Evolutionary conservation across 1,140 invertebrate species (phyloP), one percentile per base, ranked within the genome.

Genomic region (Pachyrhynchus sulphureomaculatus): DNA sequence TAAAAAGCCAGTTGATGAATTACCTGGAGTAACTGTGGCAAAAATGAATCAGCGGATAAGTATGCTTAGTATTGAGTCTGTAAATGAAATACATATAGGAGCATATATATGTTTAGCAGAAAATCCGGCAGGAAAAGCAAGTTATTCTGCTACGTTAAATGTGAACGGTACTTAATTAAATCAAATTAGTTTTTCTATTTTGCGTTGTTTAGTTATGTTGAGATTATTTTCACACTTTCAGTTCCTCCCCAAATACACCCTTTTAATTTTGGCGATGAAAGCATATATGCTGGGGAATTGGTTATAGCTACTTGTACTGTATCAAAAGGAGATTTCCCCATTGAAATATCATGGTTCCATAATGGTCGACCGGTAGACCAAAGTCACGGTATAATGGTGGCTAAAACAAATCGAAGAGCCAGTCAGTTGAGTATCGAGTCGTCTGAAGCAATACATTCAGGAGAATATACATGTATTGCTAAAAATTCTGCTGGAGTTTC

Each of bases 81-180:
- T 62, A 2, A 48, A 65, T 17, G 69, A 67, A 18, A 44, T 61
- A 0, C 87, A 90, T 72, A 80, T 83, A 13, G 88, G 88, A 34
- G 82, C 85, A 47, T 90, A 87, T 72, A 84, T 85, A 53, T 90
- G 88, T 66, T 80, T 83, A 52, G 91, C 89, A 15, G 85, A 81
- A 67, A 94, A 94, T 76, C 76, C 80, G 33, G 90, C 89, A 26
- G 90, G 90, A 51, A 52, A 41, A 33, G 5, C 36, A 13, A 54
- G 47, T 29, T 59, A 62, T 34, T 65, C 59, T n/a, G 17, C 66
- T 10, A 17, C 54, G 34, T 65, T 67, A 51, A 65, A 65, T 36
- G 58, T 68, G 13, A 68, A 68, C 33, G 66, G 66, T 68, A 65
- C 18, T 24, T 34, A 23, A 15, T 45, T 18, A n/a, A n/a, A n/a